Percentiles rank a stretch among this genome's conserved stretches.
phyloP scores from a whole-genome alignment of 64 coral and sea anemone species.

The Acropora yongei region DNA sequence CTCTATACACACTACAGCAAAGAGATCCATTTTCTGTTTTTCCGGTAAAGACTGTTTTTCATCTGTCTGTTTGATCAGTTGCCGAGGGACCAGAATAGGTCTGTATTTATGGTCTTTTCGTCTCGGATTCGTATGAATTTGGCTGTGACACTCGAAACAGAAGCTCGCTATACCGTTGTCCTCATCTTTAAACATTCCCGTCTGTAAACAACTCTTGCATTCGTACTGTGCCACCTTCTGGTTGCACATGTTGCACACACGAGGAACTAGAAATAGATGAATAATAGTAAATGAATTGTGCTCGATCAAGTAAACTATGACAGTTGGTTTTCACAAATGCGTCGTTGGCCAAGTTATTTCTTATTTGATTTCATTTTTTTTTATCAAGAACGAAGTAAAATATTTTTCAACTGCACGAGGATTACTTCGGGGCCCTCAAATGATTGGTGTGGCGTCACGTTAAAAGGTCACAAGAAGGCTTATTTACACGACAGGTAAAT shows the following conservation, averaged over 20 bases:
- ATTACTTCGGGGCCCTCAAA: no score
- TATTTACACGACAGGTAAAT: no score
- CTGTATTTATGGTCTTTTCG: constrained; percentile 42
- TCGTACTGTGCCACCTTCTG: constrained; percentile 50
- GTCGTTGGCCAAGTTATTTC: no score
- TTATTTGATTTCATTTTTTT: no score
- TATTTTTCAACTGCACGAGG: no score
- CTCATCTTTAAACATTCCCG: not conserved
- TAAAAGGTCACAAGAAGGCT: no score
- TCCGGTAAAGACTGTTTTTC: constrained; percentile 2
- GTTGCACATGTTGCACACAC: constrained; percentile 63
- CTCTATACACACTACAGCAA: constrained; percentile 94
- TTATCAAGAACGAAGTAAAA: no score
- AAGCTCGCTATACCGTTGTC: constrained; percentile 44
- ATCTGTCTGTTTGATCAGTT: not conserved
- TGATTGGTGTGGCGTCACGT: no score
- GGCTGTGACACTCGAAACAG: constrained; percentile 54
- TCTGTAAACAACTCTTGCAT: constrained; percentile 82
- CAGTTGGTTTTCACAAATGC: no score
- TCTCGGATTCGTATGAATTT: constrained; percentile 19
- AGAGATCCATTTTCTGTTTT: constrained; percentile 94
- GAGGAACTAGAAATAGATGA: constrained; percentile 66
- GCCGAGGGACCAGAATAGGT: constrained; percentile 66
- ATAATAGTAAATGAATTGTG: not conserved
- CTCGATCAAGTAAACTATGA: no score